phyloP scores from a whole-genome alignment of 1,140 invertebrate species.

The Drosophila nebulosa region DNA sequence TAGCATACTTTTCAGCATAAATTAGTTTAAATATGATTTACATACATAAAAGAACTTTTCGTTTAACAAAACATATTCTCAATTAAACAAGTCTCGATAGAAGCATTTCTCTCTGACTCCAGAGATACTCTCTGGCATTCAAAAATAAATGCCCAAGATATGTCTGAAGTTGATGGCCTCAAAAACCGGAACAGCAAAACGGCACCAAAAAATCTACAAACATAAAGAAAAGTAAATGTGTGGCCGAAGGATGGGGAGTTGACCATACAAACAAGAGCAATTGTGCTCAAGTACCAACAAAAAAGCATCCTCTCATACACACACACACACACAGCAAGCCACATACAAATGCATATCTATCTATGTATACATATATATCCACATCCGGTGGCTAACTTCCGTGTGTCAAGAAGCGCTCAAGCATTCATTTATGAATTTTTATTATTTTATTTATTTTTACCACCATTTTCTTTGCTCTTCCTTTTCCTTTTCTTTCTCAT shows the following conservation, averaged over 20 bases:
- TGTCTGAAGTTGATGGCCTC: slow-evolving; percentile 2
- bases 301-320: slow-evolving; percentile 6
- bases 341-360: background rate
- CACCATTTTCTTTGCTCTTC: slow-evolving; percentile 25
- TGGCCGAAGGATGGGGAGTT: background rate
- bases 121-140: background rate
- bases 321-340: slow-evolving; percentile 16
- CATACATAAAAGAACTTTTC: background rate
- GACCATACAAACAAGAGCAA: slow-evolving; percentile 16
- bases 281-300: slow-evolving; percentile 24
- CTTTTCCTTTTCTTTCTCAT: background rate
- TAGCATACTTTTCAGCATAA: background rate
- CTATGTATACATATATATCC: slow-evolving; percentile 17
- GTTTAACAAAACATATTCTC: background rate
- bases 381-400: slow-evolving; percentile 66
- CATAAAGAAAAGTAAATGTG: slow-evolving; percentile 25
- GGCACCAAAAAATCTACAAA: slow-evolving; percentile 25
- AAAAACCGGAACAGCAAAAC: slow-evolving; percentile 37
- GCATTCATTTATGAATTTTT: slow-evolving; percentile 76
- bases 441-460: slow-evolving; percentile 64
- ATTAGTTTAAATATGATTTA: background rate
- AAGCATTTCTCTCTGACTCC: background rate
- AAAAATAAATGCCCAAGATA: slow-evolving; percentile 39
- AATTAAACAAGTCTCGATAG: background rate
- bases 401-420: slow-evolving; percentile 70